phyloP scores from a whole-genome alignment of 2,113 vertebrate species.

The Cryptomyrus ogoouensis region DNA sequence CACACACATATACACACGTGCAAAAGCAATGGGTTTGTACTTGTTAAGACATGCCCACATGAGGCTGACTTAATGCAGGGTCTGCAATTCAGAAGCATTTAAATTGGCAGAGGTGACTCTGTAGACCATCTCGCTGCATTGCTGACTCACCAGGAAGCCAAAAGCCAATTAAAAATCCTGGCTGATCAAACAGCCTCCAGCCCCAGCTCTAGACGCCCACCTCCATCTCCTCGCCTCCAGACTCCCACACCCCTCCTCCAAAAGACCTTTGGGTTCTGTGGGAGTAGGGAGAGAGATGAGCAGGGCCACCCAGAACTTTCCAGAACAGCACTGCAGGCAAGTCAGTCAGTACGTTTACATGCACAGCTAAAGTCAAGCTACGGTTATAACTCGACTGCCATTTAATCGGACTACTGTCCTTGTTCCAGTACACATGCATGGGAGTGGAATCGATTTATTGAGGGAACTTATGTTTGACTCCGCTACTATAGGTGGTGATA shows the following conservation, averaged over 20 bases:
- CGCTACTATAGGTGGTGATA: too few species aligned
- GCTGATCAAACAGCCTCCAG: constrained; percentile 5
- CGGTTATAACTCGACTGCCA: too few species aligned
- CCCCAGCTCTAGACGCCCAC: background rate
- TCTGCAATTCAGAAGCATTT: background rate
- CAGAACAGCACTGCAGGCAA: background rate
- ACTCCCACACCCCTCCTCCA: background rate
- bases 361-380: too few species aligned
- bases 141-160: constrained; percentile 16
- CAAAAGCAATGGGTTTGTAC: background rate
- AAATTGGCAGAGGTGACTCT: constrained; percentile 1
- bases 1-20: background rate
- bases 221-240: background rate
- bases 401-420: too few species aligned
- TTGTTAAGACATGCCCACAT: background rate
- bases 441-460: too few species aligned
- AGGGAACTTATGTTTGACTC: too few species aligned
- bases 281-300: background rate
- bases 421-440: too few species aligned
- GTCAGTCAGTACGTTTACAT: background rate
- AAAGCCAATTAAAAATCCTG: constrained; percentile 15
- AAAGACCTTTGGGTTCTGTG: background rate
- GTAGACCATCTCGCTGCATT: background rate
- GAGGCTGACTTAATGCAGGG: background rate
- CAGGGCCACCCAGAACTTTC: background rate